Base-by-base conservation (phyloP, 2,888 invertebrate genomes). In the Diplazon laetatorius region DNA sequence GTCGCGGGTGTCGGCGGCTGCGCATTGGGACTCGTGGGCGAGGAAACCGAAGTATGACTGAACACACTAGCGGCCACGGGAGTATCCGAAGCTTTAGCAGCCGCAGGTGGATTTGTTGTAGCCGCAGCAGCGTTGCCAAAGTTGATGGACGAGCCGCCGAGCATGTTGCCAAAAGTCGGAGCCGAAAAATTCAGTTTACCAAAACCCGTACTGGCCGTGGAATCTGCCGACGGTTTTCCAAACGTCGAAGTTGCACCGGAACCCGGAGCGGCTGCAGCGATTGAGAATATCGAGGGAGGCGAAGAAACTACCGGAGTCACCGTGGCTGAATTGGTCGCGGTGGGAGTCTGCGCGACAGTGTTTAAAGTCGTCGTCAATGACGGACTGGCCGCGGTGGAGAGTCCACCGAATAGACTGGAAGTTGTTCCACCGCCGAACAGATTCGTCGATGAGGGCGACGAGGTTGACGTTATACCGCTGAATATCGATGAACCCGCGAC, bases 71-170 rank as follows among this genome's bases (percentile, higher is more conserved):
- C 9, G 8, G 76, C 52, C 4, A 71, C 4, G 1, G 73, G 18
- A 14, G 50, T 44, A 73, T 76, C 42, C n/a, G 80, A 20, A 25
- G 78, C 30, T 52, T 78, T 78, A 0, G 74, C 76, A n/a, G 78
- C 81, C 4, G 66, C 30, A 10, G 79, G 78, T 10, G 80, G 44
- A n/a, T 63, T 68, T 6, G 72, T 22, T 18, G 76, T 57, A 16
- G 63, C 55, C 12, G 81, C 30, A 39, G 60, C 35, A n/a, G 74
- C 59, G 1, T 73, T 79, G 8, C 74, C 82, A 25, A 83, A 83
- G 55, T 78, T 80, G 10, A 81, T 59, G 57, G 76, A 57, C 16
- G 66, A 20, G 42, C 18, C 68, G 14, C 76, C 72, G 8, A 78
- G 37, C 44, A 70, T 63, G 22, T 70, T 68, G 16, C 72, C 71